phyloP scores from a whole-genome alignment of 1,140 invertebrate genomes.

The Bombus consobrinus region DNA sequence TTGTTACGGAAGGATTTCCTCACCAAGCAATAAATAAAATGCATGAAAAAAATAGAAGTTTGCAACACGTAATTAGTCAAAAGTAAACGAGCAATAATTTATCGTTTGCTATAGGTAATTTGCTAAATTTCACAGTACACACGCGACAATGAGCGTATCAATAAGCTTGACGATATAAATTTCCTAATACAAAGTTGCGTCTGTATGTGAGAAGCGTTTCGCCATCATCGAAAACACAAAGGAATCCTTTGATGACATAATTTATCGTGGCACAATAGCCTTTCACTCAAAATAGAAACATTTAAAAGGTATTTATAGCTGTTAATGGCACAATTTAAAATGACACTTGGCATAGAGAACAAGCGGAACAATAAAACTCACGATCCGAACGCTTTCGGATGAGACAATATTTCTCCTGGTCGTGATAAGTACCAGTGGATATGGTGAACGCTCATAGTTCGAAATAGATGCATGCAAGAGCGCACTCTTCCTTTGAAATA shows the following conservation, averaged over 20 bases:
- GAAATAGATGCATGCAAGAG: slow-evolving; percentile 33
- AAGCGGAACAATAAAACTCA: slow-evolving; percentile 2
- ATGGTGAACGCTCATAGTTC: slow-evolving; percentile 13
- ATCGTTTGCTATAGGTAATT: neutral
- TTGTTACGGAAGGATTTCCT: neutral
- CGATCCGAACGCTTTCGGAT: slow-evolving; percentile 14
- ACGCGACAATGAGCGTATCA: neutral
- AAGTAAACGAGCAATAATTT: neutral
- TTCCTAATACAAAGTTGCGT: neutral
- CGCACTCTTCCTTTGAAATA: slow-evolving; percentile 21
- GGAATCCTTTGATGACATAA: slow-evolving; percentile 8
- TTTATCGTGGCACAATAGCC: neutral
- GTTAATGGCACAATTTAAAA: slow-evolving; percentile 10
- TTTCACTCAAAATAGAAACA: neutral
- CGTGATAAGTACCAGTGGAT: no score
- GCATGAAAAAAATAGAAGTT: neutral
- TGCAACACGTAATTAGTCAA: neutral
- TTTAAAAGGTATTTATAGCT: slow-evolving; percentile 19
- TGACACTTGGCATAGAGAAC: neutral
- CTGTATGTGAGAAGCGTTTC: neutral
- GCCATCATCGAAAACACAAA: neutral
- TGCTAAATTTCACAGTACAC: neutral
- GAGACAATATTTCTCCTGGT: slow-evolving; percentile 32
- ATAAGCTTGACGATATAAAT: slow-evolving; percentile 22
- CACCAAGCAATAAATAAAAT: neutral